phyloP scores from a whole-genome alignment of 2,113 vertebrate genomes.

The Pteronura brasiliensis region DNA sequence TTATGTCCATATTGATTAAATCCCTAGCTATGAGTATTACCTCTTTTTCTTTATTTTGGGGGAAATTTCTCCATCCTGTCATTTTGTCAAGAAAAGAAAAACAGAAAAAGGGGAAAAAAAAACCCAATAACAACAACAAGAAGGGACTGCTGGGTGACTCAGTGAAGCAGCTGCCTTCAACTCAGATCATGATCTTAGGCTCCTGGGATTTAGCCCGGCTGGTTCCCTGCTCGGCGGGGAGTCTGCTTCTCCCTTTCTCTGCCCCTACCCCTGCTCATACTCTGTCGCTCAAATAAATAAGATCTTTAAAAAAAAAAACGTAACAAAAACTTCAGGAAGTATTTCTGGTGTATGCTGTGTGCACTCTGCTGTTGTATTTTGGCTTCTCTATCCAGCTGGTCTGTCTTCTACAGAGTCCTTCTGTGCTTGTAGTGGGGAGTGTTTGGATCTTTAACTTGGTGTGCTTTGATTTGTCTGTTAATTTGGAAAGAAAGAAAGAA shows the following conservation, averaged over 20 bases:
- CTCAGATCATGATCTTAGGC: too few species aligned
- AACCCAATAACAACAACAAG: too few species aligned
- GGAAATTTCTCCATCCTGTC: background rate
- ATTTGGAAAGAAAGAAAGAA: background rate
- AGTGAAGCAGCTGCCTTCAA: too few species aligned
- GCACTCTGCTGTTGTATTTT: background rate
- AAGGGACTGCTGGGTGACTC: too few species aligned
- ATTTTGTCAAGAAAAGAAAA: background rate
- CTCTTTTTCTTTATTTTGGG: background rate
- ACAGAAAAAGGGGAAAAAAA: background rate
- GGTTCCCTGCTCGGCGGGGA: too few species aligned
- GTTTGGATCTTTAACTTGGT: background rate
- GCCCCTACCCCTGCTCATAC: too few species aligned
- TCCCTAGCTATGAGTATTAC: background rate
- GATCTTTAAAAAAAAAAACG: too few species aligned
- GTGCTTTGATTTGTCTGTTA: background rate
- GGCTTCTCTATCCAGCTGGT: background rate
- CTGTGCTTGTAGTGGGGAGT: background rate
- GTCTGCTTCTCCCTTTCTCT: too few species aligned
- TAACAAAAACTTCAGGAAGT: background rate
- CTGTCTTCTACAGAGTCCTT: background rate
- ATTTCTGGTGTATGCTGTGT: background rate
- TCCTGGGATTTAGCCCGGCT: too few species aligned
- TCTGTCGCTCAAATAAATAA: too few species aligned
- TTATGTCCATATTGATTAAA: background rate